Conservation (phyloP, 2,888 invertebrate genomes). For the Dyspetes luteomarginatus region DNA sequence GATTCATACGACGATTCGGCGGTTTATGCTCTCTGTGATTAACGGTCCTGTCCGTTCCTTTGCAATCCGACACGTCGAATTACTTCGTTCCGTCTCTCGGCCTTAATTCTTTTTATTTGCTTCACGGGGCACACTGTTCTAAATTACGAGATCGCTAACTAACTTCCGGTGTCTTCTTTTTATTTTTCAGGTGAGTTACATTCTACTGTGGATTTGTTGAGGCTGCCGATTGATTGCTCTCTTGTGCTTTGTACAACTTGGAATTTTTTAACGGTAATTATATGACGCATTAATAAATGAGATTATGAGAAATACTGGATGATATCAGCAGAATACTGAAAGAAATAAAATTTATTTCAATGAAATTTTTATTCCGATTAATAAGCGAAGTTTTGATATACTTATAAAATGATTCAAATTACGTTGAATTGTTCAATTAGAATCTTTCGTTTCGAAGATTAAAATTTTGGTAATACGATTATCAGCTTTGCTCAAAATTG, state of each 20-base stretch:
- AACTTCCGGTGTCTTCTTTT: slow-evolving; percentile 66
- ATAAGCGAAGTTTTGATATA: no score
- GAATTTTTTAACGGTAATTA: slow-evolving; percentile 23
- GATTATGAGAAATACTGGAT: no score
- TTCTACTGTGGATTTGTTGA: slow-evolving; percentile 55
- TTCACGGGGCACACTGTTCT: slow-evolving; percentile 26
- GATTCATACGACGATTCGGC: slow-evolving; percentile 43
- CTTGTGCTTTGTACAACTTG: slow-evolving; percentile 1
- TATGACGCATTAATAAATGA: no score
- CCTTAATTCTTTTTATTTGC: slow-evolving; percentile 27
- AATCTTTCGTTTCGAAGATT: no score
- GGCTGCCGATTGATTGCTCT: slow-evolving; percentile 12
- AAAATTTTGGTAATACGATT: no score
- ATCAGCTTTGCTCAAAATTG: no score
- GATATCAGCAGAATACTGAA: no score
- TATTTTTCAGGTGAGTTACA: slow-evolving; percentile 74
- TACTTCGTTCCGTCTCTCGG: slow-evolving; percentile 62
- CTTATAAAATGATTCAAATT: no score
- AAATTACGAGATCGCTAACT: slow-evolving; percentile 67
- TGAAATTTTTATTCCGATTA: no score
- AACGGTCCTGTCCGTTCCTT: slow-evolving; percentile 54
- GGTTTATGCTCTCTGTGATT: slow-evolving; percentile 41
- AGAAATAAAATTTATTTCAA: no score
- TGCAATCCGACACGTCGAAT: slow-evolving; percentile 63
- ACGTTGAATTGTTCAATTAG: no score